These are phyloP conservation scores for Hippocampus guttulatus DNA, from an alignment of 2,113 vertebrate genomes.

Conservation along the genomic window DNA sequence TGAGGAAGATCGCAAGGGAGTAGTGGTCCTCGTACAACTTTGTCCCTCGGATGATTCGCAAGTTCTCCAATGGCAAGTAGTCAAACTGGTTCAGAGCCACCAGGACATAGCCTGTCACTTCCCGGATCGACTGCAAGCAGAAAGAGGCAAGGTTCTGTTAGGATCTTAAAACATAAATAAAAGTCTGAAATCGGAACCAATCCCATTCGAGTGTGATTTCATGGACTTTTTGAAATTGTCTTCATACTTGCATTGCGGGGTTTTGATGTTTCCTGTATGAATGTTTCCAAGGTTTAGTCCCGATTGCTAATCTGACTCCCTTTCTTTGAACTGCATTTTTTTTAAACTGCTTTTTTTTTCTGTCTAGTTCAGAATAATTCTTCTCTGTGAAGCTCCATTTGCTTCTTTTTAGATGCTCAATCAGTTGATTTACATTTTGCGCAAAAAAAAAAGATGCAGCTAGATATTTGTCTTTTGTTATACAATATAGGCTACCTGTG, in stretches of 20 bases:
- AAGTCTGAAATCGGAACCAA: neutral
- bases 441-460: neutral
- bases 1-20: conserved; percentile 90
- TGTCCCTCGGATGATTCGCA: conserved; percentile 92
- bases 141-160: conserved; percentile 10
- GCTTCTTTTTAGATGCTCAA: neutral
- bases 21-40: conserved; percentile 95
- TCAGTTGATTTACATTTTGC: neutral
- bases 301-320: neutral
- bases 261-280: neutral
- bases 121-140: conserved; percentile 86
- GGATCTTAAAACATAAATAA: neutral
- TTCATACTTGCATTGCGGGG: neutral
- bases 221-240: no score
- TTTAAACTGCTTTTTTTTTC: neutral
- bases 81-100: conserved; percentile 99
- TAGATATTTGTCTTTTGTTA: neutral
- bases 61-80: conserved; percentile 93
- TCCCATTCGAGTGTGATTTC: no score
- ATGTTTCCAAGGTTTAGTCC: neutral
- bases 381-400: neutral
- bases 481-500: neutral
- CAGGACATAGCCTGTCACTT: conserved; percentile 95
- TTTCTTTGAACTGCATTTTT: neutral
- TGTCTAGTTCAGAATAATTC: neutral